phyloP scores from a whole-genome alignment of 2,888 invertebrate species.

The Nomada fabriciana region DNA sequence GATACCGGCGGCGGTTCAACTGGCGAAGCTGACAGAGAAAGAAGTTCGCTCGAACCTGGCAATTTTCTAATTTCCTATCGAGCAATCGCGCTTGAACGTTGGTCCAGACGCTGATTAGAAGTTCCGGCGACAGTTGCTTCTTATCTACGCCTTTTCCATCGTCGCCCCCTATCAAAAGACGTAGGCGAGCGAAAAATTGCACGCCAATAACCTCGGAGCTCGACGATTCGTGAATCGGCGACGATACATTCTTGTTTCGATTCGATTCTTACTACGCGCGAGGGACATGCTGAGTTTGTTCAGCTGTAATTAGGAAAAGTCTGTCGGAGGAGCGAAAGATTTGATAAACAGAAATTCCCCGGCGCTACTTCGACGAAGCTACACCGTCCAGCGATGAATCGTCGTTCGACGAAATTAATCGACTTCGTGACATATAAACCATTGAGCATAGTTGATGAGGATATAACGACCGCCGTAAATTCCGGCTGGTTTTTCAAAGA shows the following conservation, averaged over 20 bases:
- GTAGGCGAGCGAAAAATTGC: constrained; percentile 22
- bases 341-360: too few species aligned
- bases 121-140: constrained; percentile 31
- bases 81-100: constrained; percentile 39
- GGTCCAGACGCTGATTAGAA: constrained; percentile 30
- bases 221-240: not conserved
- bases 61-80: constrained; percentile 47
- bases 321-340: too few species aligned
- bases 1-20: not conserved
- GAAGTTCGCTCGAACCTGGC: not conserved
- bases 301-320: too few species aligned
- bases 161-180: not conserved
- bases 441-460: too few species aligned
- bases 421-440: too few species aligned
- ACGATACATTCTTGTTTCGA: not conserved
- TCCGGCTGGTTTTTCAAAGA: too few species aligned
- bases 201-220: not conserved
- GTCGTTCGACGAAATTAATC: too few species aligned
- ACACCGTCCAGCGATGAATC: too few species aligned
- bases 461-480: too few species aligned
- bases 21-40: not conserved
- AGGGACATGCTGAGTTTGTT: too few species aligned
- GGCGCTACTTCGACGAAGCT: too few species aligned
- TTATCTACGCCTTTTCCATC: constrained; percentile 31
- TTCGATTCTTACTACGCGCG: too few species aligned